Percentiles rank a stretch among this genome's conserved stretches.
phyloP scores from a whole-genome alignment of 2,113 vertebrate genomes.

The Felis chaus region DNA sequence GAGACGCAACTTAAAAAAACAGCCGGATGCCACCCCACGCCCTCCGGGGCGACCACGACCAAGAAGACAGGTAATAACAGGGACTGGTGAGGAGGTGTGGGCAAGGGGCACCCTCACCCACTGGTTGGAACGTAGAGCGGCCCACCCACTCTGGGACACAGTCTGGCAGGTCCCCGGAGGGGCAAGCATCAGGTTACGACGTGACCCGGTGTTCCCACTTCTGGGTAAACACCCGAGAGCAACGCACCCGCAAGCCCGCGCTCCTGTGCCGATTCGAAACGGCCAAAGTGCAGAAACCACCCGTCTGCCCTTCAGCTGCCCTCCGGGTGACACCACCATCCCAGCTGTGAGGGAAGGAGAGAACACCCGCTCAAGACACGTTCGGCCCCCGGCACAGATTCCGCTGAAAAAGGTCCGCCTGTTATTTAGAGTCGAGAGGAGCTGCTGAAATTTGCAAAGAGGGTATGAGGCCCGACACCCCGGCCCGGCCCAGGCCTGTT shows the following conservation, averaged over 20 bases:
- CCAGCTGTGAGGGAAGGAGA: too few species aligned
- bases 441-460: neutral
- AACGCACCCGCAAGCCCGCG: too few species aligned
- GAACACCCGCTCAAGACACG: accelerated
- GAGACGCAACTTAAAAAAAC: neutral
- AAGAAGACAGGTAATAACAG: neutral
- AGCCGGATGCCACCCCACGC: neutral
- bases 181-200: neutral
- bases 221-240: too few species aligned
- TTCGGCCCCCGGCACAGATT: accelerated
- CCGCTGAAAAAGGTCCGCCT: neutral
- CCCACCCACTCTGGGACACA: neutral
- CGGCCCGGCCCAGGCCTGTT: neutral
- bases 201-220: neutral
- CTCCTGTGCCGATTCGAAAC: accelerated
- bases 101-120: neutral
- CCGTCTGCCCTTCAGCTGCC: accelerated
- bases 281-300: neutral
- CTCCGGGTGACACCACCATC: accelerated
- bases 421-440: neutral
- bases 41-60: neutral
- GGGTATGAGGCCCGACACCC: neutral
- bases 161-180: neutral
- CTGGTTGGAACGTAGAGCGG: accelerated
- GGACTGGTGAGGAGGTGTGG: accelerated